Conservation (phyloP, 2,888 invertebrate species). For the Lymantria dispar region DNA sequence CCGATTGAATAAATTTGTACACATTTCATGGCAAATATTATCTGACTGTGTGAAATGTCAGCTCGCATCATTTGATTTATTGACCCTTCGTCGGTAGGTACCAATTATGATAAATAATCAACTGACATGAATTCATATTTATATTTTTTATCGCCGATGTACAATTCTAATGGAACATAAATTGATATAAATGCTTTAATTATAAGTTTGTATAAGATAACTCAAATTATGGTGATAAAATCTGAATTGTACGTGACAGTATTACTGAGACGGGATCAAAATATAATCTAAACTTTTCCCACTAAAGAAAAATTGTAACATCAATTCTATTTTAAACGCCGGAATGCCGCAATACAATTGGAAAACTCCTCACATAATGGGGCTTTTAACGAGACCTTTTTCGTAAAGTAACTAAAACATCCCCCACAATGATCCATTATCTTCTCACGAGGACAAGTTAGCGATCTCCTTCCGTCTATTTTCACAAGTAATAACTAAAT, state of each 20-base stretch:
- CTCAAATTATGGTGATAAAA: conserved; percentile 5
- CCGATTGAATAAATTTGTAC: conserved; percentile 40
- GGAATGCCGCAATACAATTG: conserved; percentile 62
- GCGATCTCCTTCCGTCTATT: conserved; percentile 81
- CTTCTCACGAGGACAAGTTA: conserved; percentile 80
- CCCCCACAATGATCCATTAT: conserved; percentile 80
- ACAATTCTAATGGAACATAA: neutral
- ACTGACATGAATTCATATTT: neutral
- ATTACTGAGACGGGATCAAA: conserved; percentile 31
- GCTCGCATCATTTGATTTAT: conserved; percentile 26
- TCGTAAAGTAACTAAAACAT: conserved; percentile 75
- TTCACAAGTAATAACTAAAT: conserved; percentile 83
- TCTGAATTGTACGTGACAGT: conserved; percentile 22
- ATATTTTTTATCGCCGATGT: neutral
- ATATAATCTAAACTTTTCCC: conserved; percentile 56
- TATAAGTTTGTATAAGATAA: conserved; percentile 1
- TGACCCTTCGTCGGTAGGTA: conserved; percentile 9
- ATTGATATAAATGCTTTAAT: conserved; percentile 1
- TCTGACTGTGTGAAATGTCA: conserved; percentile 20
- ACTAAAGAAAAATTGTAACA: conserved; percentile 52
- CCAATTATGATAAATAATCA: conserved; percentile 8
- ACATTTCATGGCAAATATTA: conserved; percentile 45
- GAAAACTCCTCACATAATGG: conserved; percentile 76
- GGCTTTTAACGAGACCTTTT: conserved; percentile 76
- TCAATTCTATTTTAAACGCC: conserved; percentile 59